Conservation (phyloP, 2,113 vertebrate genomes). For the Scomber colias region DNA sequence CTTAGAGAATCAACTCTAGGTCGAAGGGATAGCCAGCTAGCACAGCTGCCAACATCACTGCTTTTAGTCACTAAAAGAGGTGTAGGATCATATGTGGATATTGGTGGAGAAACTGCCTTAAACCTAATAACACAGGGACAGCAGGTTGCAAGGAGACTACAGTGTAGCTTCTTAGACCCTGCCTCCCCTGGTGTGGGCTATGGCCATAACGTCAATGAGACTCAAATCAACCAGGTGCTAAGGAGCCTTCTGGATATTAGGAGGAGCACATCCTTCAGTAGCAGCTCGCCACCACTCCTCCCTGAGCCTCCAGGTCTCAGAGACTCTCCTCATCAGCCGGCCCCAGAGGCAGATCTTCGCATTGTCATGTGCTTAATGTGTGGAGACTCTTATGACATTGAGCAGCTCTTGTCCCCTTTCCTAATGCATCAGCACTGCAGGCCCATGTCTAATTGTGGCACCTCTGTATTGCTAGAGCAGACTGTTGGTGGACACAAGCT, state of each 20-base stretch:
- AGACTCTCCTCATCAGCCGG: conserved; percentile 87
- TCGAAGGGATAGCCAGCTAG: conserved; percentile 89
- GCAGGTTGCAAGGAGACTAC: conserved; percentile 92
- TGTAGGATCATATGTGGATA: conserved; percentile 86
- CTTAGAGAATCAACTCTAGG: conserved; percentile 91
- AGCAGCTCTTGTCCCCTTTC: conserved; percentile 91
- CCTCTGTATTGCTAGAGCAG: conserved; percentile 91
- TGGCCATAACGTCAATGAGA: conserved; percentile 93
- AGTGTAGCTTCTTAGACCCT: conserved; percentile 93
- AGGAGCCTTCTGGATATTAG: conserved; percentile 92
- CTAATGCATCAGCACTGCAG: conserved; percentile 90
- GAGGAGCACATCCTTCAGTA: conserved; percentile 86
- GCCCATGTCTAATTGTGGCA: conserved; percentile 86
- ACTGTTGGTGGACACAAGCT: conserved; percentile 87
- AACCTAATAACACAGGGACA: conserved; percentile 95
- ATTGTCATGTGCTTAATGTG: conserved; percentile 97
- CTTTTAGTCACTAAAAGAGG: conserved; percentile 94
- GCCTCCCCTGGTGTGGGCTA: conserved; percentile 92
- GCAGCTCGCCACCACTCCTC: conserved; percentile 83
- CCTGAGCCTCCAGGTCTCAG: conserved; percentile 85
- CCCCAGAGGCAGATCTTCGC: conserved; percentile 90
- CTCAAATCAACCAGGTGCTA: conserved; percentile 94
- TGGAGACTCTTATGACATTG: conserved; percentile 89
- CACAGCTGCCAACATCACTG: conserved; percentile 89
- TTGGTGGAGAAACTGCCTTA: conserved; percentile 92